Base-by-base conservation (phyloP, 2,888 invertebrate species). In the Drosophila neotestacea region DNA sequence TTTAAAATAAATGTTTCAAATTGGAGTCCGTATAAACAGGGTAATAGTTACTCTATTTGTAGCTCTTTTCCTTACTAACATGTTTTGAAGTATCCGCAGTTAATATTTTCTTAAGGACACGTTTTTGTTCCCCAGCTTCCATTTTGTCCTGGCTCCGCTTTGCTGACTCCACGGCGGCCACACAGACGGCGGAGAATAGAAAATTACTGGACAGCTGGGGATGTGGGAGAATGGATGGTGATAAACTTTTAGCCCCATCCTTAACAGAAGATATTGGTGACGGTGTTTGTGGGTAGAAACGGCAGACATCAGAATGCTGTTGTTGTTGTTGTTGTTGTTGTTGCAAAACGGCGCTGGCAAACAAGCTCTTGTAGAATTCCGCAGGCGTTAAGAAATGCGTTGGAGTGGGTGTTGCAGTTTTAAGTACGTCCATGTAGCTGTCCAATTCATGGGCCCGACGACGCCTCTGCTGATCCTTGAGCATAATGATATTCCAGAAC, bases 321-420 rank as follows among this genome's bases (percentile, higher is more conserved):
- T 91, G 94, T 50, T 94, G 94, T 58, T 95, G 93, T 13, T 88
- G 90, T 16, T 88, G 88, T 27, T 86, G 85, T 5, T 90, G 90
- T 39, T 91, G 94, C 30, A 92, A 75, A 13, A 95, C 94, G n/a
- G 95, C 95, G 90, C 94, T 96, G 10, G 96, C 96, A 88, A 96
- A 92, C 72, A 96, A 94, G 85, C 95, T 96, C 92, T 96, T 96
- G 90, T 96, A 96, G 82, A 96, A 93, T 89, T 96, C 96, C 62
- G 96, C 95, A 9, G 96, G 96, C 72, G 96, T 93, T 56, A 96
- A 92, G 85, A 95, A 95, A 13, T 77, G 62, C 6, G 65, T 48
- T 0, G 77, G 34, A 0, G 74, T 38, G 4, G 83, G 63, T 32
- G 80, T 63, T 36, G 67, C 63, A 27, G 65, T 50, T 5, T 51